These are phyloP conservation scores for Gallinago jamesoni DNA, from an alignment of 2,113 vertebrate species.

Conservation along the genomic window DNA sequence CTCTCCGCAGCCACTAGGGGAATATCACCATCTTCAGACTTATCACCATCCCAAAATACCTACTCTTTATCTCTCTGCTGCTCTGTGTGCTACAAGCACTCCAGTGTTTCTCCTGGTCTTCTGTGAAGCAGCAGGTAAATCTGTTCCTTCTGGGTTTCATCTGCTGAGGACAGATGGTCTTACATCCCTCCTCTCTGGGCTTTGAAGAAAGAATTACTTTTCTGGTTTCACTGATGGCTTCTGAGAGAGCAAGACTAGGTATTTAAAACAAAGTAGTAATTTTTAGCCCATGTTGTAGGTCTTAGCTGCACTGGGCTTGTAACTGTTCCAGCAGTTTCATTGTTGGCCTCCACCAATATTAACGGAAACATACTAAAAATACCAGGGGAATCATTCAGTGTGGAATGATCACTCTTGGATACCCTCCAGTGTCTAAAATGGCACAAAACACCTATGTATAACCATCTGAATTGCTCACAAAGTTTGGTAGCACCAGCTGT, in stretches of 20 bases:
- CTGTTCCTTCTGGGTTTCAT: background rate
- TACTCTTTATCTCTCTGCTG: background rate
- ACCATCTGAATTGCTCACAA: background rate
- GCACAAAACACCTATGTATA: background rate
- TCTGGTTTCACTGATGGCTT: background rate
- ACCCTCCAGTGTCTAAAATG: background rate
- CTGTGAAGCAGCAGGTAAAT: background rate
- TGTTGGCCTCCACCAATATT: background rate
- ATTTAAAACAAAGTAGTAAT: background rate
- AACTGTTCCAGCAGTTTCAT: background rate
- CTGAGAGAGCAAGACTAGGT: background rate
- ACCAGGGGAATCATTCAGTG: background rate
- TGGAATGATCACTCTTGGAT: background rate
- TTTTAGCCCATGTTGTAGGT: background rate
- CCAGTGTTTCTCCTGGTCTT: background rate
- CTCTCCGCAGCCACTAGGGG: background rate
- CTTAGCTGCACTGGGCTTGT: background rate
- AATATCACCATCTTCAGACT: background rate
- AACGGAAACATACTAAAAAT: background rate
- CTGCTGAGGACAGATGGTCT: background rate
- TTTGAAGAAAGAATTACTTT: background rate
- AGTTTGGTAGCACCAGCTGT: background rate
- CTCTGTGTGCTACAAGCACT: background rate
- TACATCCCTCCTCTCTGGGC: background rate
- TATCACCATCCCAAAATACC: background rate